These are phyloP conservation scores for Ormyrus nitidulus DNA, from an alignment of 2,888 invertebrate species.

Conservation along the genomic window DNA sequence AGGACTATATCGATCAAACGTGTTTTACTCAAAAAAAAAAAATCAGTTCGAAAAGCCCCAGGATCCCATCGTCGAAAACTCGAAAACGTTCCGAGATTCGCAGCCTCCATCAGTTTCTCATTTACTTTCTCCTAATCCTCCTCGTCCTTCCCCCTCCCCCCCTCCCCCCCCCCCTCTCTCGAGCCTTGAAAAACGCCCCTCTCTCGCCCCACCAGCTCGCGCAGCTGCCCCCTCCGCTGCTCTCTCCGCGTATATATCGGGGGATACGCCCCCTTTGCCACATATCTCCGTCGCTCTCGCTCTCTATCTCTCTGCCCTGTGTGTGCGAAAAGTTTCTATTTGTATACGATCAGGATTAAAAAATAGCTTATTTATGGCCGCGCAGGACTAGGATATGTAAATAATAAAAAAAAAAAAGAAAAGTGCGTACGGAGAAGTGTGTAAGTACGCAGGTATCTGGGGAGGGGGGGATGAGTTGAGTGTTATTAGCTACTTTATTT, in stretches of 20 bases:
- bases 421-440: no score
- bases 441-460: no score
- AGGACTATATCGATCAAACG: no score
- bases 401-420: no score
- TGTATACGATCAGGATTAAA: conserved; percentile 30
- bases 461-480: no score
- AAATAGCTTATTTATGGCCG: conserved; percentile 20
- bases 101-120: conserved; percentile 23
- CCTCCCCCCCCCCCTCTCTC: background rate
- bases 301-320: background rate
- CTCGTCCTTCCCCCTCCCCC: background rate
- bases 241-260: background rate
- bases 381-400: no score
- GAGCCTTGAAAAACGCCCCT: background rate
- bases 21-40: background rate
- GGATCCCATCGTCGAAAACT: background rate
- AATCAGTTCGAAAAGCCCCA: background rate
- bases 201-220: background rate
- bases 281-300: background rate
- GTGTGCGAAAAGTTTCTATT: conserved; percentile 2
- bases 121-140: conserved; percentile 27
- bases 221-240: background rate
- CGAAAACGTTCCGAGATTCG: background rate
- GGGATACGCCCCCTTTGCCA: conserved; percentile 1
- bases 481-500: no score